Conservation (phyloP, 2,888 invertebrate species). For the Dioctria linearis region DNA sequence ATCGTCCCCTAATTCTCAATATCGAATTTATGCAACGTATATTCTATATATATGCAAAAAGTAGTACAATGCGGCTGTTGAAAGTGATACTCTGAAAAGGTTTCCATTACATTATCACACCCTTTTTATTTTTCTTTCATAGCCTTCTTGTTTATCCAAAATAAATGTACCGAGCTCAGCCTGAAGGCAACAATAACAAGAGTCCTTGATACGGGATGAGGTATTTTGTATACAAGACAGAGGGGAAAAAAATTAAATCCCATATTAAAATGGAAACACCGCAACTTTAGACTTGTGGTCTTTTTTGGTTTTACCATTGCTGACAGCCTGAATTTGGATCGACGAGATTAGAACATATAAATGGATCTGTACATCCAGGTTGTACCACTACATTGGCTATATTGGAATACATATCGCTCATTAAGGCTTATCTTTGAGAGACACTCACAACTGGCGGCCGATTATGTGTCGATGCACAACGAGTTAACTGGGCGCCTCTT, state of each 20-base stretch:
- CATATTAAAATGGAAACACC: conserved; percentile 27
- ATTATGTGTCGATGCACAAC: background rate
- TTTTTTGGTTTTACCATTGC: background rate
- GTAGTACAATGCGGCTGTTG: conserved; percentile 23
- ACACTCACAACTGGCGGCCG: background rate
- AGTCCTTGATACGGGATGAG: conserved; percentile 40
- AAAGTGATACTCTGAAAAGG: conserved; percentile 52
- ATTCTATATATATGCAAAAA: background rate
- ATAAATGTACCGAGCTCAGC: conserved; percentile 51
- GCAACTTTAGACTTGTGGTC: conserved; percentile 5
- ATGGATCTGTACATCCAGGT: background rate
- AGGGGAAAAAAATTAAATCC: conserved; percentile 32
- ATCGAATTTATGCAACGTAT: background rate
- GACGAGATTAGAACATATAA: conserved; percentile 24
- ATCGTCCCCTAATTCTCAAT: background rate
- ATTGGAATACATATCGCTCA: background rate
- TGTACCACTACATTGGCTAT: background rate
- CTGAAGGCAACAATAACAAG: conserved; percentile 43
- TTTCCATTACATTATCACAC: conserved; percentile 58
- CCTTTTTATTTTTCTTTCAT: conserved; percentile 60
- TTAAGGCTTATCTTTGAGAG: background rate
- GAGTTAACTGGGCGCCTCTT: no score
- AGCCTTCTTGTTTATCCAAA: conserved; percentile 60
- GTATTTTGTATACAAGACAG: background rate
- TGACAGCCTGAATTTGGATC: background rate